Evolutionary conservation across 2,888 invertebrate species (phyloP), one percentile per base, ranked within the genome.

Genomic region (Aspidiotus destructor): DNA sequence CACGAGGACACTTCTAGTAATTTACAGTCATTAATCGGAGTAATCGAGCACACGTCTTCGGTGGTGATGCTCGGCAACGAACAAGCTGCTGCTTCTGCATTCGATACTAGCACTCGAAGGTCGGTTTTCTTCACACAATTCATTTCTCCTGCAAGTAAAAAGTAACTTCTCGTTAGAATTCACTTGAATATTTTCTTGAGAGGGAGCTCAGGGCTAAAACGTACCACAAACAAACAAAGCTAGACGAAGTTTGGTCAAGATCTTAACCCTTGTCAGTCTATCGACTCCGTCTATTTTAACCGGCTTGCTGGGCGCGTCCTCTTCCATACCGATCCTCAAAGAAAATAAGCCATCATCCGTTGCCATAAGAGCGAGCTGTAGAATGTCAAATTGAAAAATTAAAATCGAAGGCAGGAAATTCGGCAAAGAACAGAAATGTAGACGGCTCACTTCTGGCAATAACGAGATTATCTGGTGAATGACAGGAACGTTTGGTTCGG

Each of bases 331-430:
- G 11, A 70, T 48, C 28, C 69, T 70, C n/a, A 71, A 65, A 15
- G 71, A 71, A 57, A 69, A 71, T 41, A 71, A 67, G 15, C 71
- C 71, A 70, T 71, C 71, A 8, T 70, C 57, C 15, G 70, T 57
- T 15, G 65, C 71, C 62, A 71, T 53, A 16, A 71, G 28, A 57
- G 57, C 42, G 16, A 65, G 55, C 65, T 65, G 17, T 16, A 6
- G 11, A 55, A 53, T 17, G 40, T 10, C 16, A 57, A 60, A 62
- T 41, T 17, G 1, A 40, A 61, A 17, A 7, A 7, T 15, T 41
- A 41, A 16, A 13, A 62, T 41, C 41, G 10, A 40, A 58, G 5
- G n/a, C 13, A 16, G 40, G 16, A 11, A 54, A 41, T 41, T 55
- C 15, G 8, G 16, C 13, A 44, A 9, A 41, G 8, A 15, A 62